Percentiles rank a stretch among this genome's conserved stretches.
Evolutionary conservation across 2,797 vertebrate species (phyloP).

Genomic region (Microchirus variegatus): DNA sequence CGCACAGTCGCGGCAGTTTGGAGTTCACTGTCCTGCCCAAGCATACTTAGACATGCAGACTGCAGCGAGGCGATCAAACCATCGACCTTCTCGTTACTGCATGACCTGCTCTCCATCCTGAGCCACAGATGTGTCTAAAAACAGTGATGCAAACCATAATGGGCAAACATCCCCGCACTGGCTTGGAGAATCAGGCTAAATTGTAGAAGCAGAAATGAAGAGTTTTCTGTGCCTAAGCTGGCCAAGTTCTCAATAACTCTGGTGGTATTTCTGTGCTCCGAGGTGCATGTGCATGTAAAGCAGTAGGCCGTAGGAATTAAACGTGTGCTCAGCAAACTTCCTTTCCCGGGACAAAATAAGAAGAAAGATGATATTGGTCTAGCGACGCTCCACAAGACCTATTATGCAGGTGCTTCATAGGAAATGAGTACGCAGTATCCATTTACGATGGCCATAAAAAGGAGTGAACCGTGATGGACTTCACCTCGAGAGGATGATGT

Average conservation of each 20-base stretch:
- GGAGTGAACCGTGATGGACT: constrained; percentile 61
- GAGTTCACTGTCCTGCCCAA: neutral
- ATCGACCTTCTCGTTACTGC: neutral
- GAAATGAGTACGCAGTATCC: constrained; percentile 59
- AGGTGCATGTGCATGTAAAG: neutral
- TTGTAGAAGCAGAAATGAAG: neutral
- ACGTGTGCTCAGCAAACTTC: constrained; percentile 23
- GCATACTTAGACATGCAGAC: neutral
- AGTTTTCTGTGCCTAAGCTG: neutral
- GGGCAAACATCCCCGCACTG: neutral
- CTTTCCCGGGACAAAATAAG: constrained; percentile 4
- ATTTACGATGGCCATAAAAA: constrained; percentile 71
- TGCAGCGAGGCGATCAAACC: neutral
- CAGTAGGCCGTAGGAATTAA: neutral
- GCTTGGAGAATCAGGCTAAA: too few relatives aligned
- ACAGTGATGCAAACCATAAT: constrained; percentile 26
- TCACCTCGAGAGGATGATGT: constrained; percentile 57
- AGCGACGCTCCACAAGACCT: constrained; percentile 10
- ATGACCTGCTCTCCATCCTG: neutral
- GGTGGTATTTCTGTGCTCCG: neutral
- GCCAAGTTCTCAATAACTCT: neutral
- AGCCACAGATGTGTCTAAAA: constrained; percentile 5
- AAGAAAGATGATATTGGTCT: constrained; percentile 30
- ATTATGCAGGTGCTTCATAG: constrained; percentile 48
- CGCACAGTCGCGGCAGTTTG: neutral